Conservation (phyloP, 2,797 vertebrate genomes). For the Thalassophryne amazonica region DNA sequence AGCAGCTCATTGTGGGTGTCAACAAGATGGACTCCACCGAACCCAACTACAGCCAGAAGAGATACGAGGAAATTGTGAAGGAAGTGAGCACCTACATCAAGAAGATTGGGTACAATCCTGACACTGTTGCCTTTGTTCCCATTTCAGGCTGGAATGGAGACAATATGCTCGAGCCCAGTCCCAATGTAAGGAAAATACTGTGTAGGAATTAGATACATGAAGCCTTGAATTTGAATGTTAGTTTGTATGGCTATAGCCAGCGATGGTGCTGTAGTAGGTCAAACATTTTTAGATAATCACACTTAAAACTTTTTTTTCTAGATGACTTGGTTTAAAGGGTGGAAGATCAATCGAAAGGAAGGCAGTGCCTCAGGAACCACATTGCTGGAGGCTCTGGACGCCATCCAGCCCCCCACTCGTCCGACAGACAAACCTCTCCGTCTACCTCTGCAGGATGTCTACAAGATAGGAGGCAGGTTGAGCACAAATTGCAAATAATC, state of each 20-base stretch:
- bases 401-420: conserved; percentile 90
- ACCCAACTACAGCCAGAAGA: conserved; percentile 94
- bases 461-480: conserved; percentile 92
- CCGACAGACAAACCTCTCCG: conserved; percentile 94
- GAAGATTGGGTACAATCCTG: conserved; percentile 97
- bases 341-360: conserved; percentile 93
- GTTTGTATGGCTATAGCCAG: conserved; percentile 4
- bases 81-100: conserved; percentile 99
- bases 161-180: conserved; percentile 95
- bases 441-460: conserved; percentile 96
- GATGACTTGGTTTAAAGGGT: conserved; percentile 98
- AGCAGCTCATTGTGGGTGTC: conserved; percentile 88
- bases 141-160: conserved; percentile 97
- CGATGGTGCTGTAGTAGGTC: neutral
- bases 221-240: conserved; percentile 21
- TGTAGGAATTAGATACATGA: neutral
- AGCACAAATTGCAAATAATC: neutral
- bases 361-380: conserved; percentile 89
- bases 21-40: conserved; percentile 86
- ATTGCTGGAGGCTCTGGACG: conserved; percentile 91
- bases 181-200: conserved; percentile 80
- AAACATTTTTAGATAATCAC: neutral
- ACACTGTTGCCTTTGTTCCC: conserved; percentile 91
- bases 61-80: conserved; percentile 95
- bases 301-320: conserved; percentile 34